Percentiles rank a stretch among this genome's conserved stretches.
Conservation (phyloP, 2,113 vertebrate genomes). For the Phaethon lepturus region DNA sequence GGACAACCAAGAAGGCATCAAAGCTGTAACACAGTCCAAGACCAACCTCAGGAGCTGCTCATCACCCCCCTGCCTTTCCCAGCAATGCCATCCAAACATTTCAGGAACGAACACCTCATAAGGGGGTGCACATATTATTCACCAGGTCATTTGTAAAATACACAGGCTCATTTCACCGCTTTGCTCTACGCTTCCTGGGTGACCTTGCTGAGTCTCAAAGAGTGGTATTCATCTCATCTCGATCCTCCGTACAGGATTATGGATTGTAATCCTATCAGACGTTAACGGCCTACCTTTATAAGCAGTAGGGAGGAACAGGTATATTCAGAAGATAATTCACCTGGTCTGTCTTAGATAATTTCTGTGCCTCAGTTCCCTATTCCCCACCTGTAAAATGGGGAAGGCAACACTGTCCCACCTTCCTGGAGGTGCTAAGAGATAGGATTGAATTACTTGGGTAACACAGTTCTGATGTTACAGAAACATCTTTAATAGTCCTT, state of each 20-base stretch:
- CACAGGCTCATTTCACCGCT: neutral
- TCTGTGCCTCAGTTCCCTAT: neutral
- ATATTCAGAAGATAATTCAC: neutral
- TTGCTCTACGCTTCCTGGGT: neutral
- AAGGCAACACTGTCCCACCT: neutral
- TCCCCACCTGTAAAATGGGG: neutral
- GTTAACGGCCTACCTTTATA: neutral
- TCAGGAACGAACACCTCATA: neutral
- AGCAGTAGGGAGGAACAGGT: neutral
- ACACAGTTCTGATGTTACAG: neutral
- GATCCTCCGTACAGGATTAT: neutral
- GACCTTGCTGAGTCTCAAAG: neutral
- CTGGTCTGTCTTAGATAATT: neutral
- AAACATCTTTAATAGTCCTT: neutral
- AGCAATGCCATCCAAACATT: neutral
- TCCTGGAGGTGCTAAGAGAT: neutral
- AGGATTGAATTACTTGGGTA: neutral
- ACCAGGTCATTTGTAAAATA: neutral
- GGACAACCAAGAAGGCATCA: neutral
- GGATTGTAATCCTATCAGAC: neutral
- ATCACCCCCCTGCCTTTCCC: neutral
- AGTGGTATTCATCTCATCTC: neutral
- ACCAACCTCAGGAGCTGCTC: fast-evolving
- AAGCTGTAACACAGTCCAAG: neutral
- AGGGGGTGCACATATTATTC: neutral